phyloP scores from a whole-genome alignment of 2,113 vertebrate species.

The Clarias gariepinus region DNA sequence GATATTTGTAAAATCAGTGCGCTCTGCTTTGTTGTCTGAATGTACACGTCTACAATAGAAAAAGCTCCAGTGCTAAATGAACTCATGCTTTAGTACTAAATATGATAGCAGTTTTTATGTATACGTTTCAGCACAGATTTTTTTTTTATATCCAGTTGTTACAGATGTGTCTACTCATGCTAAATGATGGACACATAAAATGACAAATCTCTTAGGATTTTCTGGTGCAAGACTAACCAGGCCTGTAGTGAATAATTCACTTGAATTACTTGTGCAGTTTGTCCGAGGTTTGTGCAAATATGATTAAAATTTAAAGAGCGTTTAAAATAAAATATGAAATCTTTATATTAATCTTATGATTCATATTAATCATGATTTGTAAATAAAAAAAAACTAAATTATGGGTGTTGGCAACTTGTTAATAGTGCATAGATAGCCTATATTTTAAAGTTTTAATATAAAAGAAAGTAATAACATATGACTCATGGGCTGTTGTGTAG shows the following conservation, averaged over 20 bases:
- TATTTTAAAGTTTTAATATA: neutral
- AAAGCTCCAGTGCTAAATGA: neutral
- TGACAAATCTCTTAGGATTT: neutral
- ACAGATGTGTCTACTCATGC: neutral
- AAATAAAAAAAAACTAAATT: neutral
- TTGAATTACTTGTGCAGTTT: neutral
- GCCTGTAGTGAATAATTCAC: neutral
- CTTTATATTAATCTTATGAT: neutral
- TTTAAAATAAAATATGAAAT: too few relatives aligned
- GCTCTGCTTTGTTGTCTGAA: neutral
- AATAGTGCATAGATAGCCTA: neutral
- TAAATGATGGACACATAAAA: neutral
- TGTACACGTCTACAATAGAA: neutral
- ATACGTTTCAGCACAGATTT: neutral
- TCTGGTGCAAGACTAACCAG: neutral
- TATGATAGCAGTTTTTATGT: neutral
- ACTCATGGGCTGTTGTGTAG: neutral
- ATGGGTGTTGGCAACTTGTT: neutral
- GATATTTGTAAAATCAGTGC: neutral
- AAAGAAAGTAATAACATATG: neutral
- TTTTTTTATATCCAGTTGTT: neutral
- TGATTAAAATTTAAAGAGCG: neutral
- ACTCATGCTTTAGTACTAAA: neutral
- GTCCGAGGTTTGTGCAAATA: too few relatives aligned
- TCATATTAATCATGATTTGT: neutral